These are phyloP conservation scores for Saccostrea cuccullata DNA, from an alignment of 1,140 invertebrate species.

Conservation along the genomic window DNA sequence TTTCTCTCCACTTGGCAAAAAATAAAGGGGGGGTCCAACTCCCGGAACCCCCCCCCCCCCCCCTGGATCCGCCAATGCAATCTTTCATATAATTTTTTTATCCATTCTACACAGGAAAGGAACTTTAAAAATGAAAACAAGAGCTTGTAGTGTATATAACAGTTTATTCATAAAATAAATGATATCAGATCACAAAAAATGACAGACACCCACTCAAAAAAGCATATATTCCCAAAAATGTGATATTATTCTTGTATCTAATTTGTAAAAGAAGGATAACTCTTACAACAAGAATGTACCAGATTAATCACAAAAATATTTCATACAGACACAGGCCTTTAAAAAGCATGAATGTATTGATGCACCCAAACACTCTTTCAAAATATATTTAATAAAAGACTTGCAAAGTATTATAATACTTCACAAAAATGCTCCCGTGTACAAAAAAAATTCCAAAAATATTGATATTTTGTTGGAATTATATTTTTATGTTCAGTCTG, in stretches of 20 bases:
- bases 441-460: constrained; percentile 19
- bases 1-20: no score
- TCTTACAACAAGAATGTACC: background rate
- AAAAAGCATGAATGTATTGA: constrained; percentile 30
- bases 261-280: constrained; percentile 24
- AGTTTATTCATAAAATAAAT: constrained; percentile 34
- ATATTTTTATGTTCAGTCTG: background rate
- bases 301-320: constrained; percentile 13
- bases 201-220: constrained; percentile 29
- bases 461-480: background rate
- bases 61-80: no score
- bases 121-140: no score
- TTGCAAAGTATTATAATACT: background rate
- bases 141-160: background rate
- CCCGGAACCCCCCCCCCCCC: no score
- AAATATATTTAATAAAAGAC: background rate
- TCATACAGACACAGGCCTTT: constrained; percentile 25
- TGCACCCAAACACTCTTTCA: constrained; percentile 13
- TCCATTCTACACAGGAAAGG: no score
- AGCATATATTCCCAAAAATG: constrained; percentile 21
- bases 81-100: no score
- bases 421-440: constrained; percentile 4
- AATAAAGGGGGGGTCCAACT: no score
- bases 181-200: constrained; percentile 34
- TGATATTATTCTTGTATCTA: background rate